Evolutionary conservation across 2,113 vertebrate species (phyloP).

Genomic region (Cryptotis parvus): DNA sequence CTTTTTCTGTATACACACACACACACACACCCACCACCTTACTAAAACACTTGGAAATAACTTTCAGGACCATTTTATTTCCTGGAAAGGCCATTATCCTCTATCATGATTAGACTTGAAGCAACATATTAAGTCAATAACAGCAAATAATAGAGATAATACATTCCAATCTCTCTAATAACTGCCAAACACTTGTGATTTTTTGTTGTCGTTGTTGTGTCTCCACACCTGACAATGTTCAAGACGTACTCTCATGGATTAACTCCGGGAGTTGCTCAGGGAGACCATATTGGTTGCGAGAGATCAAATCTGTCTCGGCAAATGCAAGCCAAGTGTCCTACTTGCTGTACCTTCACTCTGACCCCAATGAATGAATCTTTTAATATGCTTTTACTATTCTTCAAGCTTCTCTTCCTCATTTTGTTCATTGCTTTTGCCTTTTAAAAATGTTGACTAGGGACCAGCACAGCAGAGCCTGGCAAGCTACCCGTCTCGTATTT

Average conservation of each 20-base stretch:
- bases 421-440: not conserved
- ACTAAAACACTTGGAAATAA: slow-evolving; percentile 40
- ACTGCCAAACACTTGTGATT: not conserved
- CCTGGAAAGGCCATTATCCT: slow-evolving; percentile 19
- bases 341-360: no score
- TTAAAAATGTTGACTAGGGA: no score
- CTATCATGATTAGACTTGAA: slow-evolving; percentile 18
- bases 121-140: slow-evolving; percentile 29
- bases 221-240: no score
- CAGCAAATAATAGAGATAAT: not conserved
- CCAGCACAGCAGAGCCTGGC: no score
- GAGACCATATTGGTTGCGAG: no score
- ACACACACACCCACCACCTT: not conserved
- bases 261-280: no score
- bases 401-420: not conserved
- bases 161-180: not conserved
- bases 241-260: no score
- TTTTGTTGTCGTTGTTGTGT: no score
- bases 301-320: no score
- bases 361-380: no score
- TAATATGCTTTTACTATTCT: not conserved
- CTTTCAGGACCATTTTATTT: not conserved
- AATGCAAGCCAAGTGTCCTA: no score
- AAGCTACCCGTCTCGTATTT: no score
- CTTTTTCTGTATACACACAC: not conserved